Conservation (phyloP, 1,140 invertebrate species). For the Ostrea edulis region DNA sequence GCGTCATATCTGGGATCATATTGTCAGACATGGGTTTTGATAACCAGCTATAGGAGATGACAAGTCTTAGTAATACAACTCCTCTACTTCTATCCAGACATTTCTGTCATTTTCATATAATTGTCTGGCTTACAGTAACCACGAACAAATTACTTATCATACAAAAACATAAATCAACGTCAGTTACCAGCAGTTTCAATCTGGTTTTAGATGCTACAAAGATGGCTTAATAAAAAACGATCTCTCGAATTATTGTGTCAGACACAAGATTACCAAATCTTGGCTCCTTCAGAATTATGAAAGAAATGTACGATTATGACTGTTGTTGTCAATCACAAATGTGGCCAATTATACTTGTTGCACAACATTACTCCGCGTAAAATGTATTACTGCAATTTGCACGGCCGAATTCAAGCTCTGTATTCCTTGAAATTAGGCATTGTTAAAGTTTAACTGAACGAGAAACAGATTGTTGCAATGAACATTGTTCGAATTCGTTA, state of each 20-base stretch:
- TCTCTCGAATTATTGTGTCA: not conserved
- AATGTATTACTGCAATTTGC: not conserved
- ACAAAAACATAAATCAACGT: not conserved
- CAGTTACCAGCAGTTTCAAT: not conserved
- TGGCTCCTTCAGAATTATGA: not conserved
- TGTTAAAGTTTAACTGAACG: too few species aligned
- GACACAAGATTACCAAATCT: not conserved
- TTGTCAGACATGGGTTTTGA: not conserved
- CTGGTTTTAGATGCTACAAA: not conserved
- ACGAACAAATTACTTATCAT: conserved; percentile 11
- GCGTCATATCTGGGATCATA: not conserved
- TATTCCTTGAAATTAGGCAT: too few species aligned
- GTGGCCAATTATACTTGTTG: not conserved
- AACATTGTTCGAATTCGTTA: too few species aligned
- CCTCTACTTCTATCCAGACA: not conserved
- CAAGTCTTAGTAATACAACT: not conserved
- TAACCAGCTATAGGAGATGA: not conserved
- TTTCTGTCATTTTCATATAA: too few species aligned
- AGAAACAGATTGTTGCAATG: too few species aligned
- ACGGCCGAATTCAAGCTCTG: not conserved
- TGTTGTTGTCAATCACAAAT: not conserved
- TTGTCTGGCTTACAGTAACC: not conserved
- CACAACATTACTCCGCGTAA: not conserved
- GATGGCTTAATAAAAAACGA: conserved; percentile 1
- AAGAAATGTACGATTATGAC: not conserved